These are phyloP conservation scores for Grus americana DNA, from an alignment of 2,113 vertebrate genomes.

Conservation along the genomic window DNA sequence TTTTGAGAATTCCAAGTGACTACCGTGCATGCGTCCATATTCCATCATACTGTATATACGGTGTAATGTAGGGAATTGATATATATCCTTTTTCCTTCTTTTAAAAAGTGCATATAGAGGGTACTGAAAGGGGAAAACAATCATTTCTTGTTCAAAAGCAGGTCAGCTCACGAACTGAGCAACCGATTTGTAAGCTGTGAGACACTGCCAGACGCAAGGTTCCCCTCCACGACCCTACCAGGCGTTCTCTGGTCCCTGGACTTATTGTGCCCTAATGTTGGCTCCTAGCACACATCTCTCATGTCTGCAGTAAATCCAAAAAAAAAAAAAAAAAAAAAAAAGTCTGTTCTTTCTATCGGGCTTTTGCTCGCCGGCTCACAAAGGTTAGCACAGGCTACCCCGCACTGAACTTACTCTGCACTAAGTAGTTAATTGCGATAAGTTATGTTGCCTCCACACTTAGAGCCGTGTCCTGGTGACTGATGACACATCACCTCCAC, in stretches of 20 bases:
- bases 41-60: not conserved
- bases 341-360: not conserved
- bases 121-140: not conserved
- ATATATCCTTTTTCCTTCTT: not conserved
- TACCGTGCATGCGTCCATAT: not conserved
- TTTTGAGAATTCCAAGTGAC: not conserved
- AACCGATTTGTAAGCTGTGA: not conserved
- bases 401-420: not conserved
- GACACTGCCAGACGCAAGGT: not conserved
- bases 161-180: not conserved
- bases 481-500: not conserved
- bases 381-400: not conserved
- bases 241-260: not conserved
- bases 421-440: not conserved
- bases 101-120: not conserved
- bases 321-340: not conserved
- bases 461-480: not conserved
- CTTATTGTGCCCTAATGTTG: not conserved
- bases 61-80: not conserved
- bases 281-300: not conserved
- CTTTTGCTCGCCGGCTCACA: not conserved
- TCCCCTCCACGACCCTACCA: not conserved
- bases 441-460: not conserved
- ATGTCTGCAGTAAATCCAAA: not conserved
- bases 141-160: not conserved